phyloP scores from a whole-genome alignment of 1,140 invertebrate species.

The Anastrepha obliqua region DNA sequence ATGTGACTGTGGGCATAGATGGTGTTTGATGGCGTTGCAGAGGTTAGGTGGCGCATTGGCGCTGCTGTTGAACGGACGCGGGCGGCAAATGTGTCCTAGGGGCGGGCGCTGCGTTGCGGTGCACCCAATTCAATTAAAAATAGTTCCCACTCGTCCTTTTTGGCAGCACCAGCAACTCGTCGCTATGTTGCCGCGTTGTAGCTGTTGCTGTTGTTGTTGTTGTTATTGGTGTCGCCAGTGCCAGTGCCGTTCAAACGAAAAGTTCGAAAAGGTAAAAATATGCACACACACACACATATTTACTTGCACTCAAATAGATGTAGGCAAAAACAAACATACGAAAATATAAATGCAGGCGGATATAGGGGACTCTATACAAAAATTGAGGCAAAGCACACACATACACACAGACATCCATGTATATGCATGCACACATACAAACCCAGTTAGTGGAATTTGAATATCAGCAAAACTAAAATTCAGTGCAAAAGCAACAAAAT shows the following conservation, averaged over 20 bases:
- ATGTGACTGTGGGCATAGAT: not conserved
- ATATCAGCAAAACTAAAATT: slow-evolving; percentile 37
- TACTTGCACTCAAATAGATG: not conserved
- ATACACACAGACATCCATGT: not conserved
- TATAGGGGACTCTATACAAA: slow-evolving; percentile 6
- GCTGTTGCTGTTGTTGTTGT: too few species aligned
- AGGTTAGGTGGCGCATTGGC: not conserved
- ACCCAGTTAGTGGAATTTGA: slow-evolving; percentile 29
- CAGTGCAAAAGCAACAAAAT: not conserved
- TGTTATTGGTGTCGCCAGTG: not conserved
- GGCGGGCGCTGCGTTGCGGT: slow-evolving; percentile 32
- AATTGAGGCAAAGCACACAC: not conserved
- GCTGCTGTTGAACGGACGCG: not conserved
- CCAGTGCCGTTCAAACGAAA: slow-evolving; percentile 20
- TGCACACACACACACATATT: not conserved
- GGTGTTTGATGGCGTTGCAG: not conserved
- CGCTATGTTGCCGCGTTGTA: not conserved
- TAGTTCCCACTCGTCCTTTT: slow-evolving; percentile 44
- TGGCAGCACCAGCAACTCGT: not conserved
- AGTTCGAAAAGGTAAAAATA: slow-evolving; percentile 4
- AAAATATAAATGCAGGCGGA: slow-evolving; percentile 36
- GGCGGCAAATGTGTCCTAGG: slow-evolving; percentile 5
- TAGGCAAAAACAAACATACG: slow-evolving; percentile 12
- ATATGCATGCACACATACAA: not conserved
- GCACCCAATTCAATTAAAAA: slow-evolving; percentile 53